Evolutionary conservation across 2,888 invertebrate genomes (phyloP).

Genomic region (Melanophora roralis): DNA sequence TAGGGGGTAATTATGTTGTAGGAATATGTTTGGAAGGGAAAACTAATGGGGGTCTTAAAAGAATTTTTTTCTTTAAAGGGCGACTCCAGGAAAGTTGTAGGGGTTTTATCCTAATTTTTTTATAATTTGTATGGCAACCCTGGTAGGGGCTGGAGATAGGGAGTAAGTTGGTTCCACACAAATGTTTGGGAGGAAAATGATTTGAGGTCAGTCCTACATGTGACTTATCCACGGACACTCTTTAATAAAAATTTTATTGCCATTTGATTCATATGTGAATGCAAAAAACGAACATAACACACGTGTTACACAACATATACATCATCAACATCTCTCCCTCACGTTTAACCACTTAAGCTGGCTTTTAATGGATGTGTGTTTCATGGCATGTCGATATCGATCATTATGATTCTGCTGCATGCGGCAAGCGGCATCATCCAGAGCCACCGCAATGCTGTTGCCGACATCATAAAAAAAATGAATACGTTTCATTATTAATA

Average conservation of each 20-base stretch:
- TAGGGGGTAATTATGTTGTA: too few species aligned
- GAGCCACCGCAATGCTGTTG: conserved; percentile 9
- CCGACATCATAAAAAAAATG: conserved; percentile 26
- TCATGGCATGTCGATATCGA: neutral
- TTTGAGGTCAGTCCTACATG: too few species aligned
- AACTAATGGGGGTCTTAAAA: too few species aligned
- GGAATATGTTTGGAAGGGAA: too few species aligned
- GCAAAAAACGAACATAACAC: neutral
- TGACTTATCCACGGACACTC: too few species aligned
- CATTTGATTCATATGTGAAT: neutral
- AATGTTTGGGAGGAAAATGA: too few species aligned
- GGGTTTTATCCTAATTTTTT: too few species aligned
- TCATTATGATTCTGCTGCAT: conserved; percentile 7
- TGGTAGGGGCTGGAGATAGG: too few species aligned
- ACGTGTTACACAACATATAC: conserved; percentile 36
- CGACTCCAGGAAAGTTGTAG: too few species aligned
- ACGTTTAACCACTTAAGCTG: neutral
- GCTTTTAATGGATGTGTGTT: conserved; percentile 3
- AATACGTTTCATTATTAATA: conserved; percentile 18
- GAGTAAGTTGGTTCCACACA: too few species aligned
- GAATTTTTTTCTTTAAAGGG: too few species aligned
- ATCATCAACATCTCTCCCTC: conserved; percentile 24
- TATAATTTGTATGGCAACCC: too few species aligned
- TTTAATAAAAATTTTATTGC: neutral
- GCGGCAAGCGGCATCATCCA: neutral